Conservation (phyloP, 2,113 vertebrate genomes). For the Brienomyrus longianalis region DNA sequence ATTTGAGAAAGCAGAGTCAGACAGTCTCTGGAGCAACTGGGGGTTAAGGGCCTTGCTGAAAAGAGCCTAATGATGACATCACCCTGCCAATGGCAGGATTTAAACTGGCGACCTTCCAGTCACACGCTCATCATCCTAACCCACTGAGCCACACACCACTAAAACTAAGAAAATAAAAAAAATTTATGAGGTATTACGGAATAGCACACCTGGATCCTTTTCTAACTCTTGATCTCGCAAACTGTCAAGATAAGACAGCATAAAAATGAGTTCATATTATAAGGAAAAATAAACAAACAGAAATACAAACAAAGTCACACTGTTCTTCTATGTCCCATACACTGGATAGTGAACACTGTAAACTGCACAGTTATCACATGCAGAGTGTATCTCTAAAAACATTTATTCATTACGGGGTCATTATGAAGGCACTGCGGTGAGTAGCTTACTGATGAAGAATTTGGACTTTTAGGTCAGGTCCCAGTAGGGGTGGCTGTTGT, state of each 20-base stretch:
- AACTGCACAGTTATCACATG: not conserved
- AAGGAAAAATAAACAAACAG: not conserved
- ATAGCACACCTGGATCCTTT: not conserved
- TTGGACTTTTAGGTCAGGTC: not conserved
- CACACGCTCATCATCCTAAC: not conserved
- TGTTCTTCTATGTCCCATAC: not conserved
- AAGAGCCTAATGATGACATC: not conserved
- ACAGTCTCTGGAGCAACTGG: not conserved
- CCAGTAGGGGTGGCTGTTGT: not conserved
- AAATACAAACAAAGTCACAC: not conserved
- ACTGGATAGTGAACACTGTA: not conserved
- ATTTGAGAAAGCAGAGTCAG: not conserved
- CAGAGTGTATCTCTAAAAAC: not conserved
- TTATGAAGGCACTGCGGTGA: not conserved
- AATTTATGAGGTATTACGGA: not conserved
- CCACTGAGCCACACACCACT: not conserved
- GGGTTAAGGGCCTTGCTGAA: not conserved
- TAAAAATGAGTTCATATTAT: not conserved
- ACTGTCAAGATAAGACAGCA: not conserved
- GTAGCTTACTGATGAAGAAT: not conserved
- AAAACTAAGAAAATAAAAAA: not conserved
- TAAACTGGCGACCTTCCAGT: not conserved
- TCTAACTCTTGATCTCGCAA: not conserved
- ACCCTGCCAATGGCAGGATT: not conserved
- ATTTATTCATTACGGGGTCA: not conserved